Percentiles rank a stretch among this genome's conserved stretches.
Conservation (phyloP, 2,888 invertebrate genomes). For the Operophtera brumata region DNA sequence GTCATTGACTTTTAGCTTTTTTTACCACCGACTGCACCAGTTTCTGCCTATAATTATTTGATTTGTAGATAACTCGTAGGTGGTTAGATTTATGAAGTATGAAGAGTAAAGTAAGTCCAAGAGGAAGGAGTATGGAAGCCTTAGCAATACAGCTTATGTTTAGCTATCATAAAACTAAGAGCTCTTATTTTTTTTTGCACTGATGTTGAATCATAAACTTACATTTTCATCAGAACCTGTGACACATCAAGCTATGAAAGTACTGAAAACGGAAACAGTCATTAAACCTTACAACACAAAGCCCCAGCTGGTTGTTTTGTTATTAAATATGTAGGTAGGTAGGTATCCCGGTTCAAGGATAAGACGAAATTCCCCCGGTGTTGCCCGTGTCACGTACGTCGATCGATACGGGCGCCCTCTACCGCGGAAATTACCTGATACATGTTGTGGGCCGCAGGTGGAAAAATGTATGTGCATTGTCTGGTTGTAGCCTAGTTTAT, state of each 20-base stretch:
- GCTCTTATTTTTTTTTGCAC: too few relatives aligned
- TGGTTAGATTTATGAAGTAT: too few relatives aligned
- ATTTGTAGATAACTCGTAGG: too few relatives aligned
- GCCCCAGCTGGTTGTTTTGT: conserved; percentile 1
- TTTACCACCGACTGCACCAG: too few relatives aligned
- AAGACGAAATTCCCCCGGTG: conserved; percentile 20
- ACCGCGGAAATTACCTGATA: conserved; percentile 18
- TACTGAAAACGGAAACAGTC: conserved; percentile 9
- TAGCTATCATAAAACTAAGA: too few relatives aligned
- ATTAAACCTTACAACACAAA: conserved; percentile 13
- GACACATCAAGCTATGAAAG: not conserved
- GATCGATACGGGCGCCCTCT: conserved; percentile 23
- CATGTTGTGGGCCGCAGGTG: conserved; percentile 3
- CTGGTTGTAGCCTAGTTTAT: too few relatives aligned
- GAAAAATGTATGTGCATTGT: not conserved
- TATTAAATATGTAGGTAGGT: conserved; percentile 19
- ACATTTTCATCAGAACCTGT: conserved; percentile 10
- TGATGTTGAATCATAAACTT: conserved; percentile 4
- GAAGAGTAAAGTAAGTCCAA: too few relatives aligned
- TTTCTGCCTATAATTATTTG: too few relatives aligned
- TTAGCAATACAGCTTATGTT: too few relatives aligned
- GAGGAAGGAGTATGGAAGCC: too few relatives aligned
- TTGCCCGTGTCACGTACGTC: conserved; percentile 24
- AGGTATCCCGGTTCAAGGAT: conserved; percentile 21
- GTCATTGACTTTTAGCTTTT: too few relatives aligned